Evolutionary conservation across 2,113 vertebrate species (phyloP).

Genomic region (Delphinus delphis): DNA sequence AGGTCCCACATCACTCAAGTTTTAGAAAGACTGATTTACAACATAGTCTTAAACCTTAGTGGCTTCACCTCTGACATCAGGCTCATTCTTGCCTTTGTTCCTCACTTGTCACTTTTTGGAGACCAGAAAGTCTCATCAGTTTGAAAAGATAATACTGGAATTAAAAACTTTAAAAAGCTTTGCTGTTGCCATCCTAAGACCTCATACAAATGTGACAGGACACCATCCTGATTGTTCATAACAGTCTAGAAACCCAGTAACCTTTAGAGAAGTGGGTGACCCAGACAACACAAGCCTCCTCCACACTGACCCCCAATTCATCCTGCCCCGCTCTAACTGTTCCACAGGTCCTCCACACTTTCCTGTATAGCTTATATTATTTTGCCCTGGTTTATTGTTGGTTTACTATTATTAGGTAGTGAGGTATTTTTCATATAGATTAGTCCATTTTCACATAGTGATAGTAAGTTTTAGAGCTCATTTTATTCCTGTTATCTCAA

Average conservation of each 20-base stretch:
- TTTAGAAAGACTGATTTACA: background rate
- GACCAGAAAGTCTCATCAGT: background rate
- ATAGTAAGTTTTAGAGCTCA: background rate
- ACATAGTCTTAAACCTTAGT: background rate
- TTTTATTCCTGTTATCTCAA: background rate
- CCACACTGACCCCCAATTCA: too few species aligned
- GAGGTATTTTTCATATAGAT: background rate
- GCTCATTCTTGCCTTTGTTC: background rate
- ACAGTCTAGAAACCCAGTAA: background rate
- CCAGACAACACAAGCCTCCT: background rate
- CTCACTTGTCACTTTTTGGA: background rate
- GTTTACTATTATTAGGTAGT: background rate
- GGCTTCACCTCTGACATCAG: background rate
- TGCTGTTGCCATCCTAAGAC: background rate
- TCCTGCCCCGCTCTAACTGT: accelerated
- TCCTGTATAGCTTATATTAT: background rate
- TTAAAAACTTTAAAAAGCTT: background rate
- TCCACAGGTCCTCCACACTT: background rate
- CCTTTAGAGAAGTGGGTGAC: background rate
- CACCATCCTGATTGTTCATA: background rate
- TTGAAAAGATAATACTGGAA: background rate
- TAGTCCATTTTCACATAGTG: background rate
- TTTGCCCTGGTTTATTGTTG: too few species aligned
- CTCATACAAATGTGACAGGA: background rate
- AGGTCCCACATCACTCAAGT: background rate